These are phyloP conservation scores for Chrysaora quinquecirrha DNA, from an alignment of 30 jellyfish, hydroid and myxozoan species.

Conservation along the genomic window DNA sequence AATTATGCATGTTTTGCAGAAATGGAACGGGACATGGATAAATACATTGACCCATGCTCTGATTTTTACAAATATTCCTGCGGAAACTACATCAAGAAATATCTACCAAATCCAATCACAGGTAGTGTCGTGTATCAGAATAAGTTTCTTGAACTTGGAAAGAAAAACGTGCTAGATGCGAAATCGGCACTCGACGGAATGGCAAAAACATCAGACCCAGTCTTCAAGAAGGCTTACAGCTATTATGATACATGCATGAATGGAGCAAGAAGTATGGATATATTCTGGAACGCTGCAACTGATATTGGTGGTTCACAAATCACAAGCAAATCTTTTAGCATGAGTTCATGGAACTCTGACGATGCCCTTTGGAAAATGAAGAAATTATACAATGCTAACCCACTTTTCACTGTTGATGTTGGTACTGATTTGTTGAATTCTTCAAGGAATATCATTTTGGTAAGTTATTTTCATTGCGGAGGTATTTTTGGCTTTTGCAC, in stretches of 20 bases:
- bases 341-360: slow-evolving; percentile 15
- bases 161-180: slow-evolving; percentile 20
- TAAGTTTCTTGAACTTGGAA: not conserved
- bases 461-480: not conserved
- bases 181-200: slow-evolving; percentile 18
- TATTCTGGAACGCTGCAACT: slow-evolving; percentile 18
- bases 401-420: slow-evolving; percentile 25
- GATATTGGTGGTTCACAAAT: slow-evolving; percentile 34
- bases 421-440: slow-evolving; percentile 26
- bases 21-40: slow-evolving; percentile 56
- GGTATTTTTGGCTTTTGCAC: not conserved
- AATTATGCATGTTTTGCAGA: not conserved
- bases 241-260: slow-evolving; percentile 35
- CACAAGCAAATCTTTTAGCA: slow-evolving; percentile 5
- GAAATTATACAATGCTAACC: slow-evolving; percentile 7
- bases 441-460: slow-evolving; percentile 24
- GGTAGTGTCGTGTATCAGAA: not conserved
- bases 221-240: slow-evolving; percentile 34
- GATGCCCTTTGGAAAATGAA: slow-evolving; percentile 2
- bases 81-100: slow-evolving; percentile 31
- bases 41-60: slow-evolving; percentile 27
- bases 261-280: not conserved
- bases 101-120: slow-evolving; percentile 20
- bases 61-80: slow-evolving; percentile 40
- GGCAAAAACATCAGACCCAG: slow-evolving; percentile 24